A percentile compares a stretch with the other conserved stretches of the same genome.
These are phyloP conservation scores for Odontomachus brunneus DNA, from an alignment of 1,140 invertebrate genomes.

Conservation along the genomic window DNA sequence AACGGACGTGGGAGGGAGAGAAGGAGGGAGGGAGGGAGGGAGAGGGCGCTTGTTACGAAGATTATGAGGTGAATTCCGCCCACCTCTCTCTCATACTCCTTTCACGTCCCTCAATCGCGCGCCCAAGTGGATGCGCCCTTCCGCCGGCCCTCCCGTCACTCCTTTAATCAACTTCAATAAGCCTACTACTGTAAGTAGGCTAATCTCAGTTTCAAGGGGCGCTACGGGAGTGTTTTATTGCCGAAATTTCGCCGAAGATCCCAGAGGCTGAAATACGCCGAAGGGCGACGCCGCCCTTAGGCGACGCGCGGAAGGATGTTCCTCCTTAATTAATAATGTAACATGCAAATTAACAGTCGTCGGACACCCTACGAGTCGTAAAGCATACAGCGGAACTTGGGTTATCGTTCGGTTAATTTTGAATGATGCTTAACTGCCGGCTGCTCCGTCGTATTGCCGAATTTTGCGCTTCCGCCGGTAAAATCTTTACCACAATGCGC, in stretches of 20 bases:
- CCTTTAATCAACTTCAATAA: slow-evolving; percentile 73
- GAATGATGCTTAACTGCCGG: not conserved
- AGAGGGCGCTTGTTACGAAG: slow-evolving; percentile 72
- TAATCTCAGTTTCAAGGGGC: slow-evolving; percentile 61
- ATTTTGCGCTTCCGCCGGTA: not conserved
- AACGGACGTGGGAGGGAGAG: slow-evolving; percentile 13
- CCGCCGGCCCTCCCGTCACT: not conserved
- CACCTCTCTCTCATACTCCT: slow-evolving; percentile 37
- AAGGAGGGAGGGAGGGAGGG: slow-evolving; percentile 27
- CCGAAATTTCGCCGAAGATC: slow-evolving; percentile 32
- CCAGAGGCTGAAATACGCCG: slow-evolving; percentile 2
- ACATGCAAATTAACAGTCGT: slow-evolving; percentile 54
- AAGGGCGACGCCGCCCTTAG: not conserved
- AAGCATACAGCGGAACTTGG: not conserved
- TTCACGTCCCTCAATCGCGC: slow-evolving; percentile 46
- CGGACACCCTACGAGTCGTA: not conserved
- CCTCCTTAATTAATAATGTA: slow-evolving; percentile 49
- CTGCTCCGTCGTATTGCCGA: not conserved
- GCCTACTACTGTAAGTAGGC: slow-evolving; percentile 65
- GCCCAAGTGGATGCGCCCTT: not conserved
- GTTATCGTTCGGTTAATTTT: slow-evolving; percentile 43
- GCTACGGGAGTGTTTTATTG: slow-evolving; percentile 24
- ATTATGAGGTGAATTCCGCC: slow-evolving; percentile 74
- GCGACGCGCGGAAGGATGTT: slow-evolving; percentile 8
- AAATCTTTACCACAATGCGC: not conserved